Evolutionary conservation across 2,113 vertebrate genomes (phyloP), one percentile per base, ranked within the genome.

Genomic region (Uria lomvia): DNA sequence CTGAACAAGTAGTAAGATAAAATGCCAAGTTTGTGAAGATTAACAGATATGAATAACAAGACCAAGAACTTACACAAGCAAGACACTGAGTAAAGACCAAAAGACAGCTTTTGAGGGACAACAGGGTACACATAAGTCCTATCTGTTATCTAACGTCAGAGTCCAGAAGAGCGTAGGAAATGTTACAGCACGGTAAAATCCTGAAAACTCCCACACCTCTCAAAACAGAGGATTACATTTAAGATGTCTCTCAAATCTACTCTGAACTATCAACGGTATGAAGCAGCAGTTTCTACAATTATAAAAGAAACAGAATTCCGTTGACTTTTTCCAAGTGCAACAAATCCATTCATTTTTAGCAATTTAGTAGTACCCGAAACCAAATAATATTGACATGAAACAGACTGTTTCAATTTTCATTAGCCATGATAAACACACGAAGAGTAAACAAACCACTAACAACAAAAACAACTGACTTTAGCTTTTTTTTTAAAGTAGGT

Each of bases 381-480:
- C 26, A 82, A 77, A 38, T n/a, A 67, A 78, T 3, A 82, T 0
- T 42, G 38, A 49, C 15, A 40, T 6, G 8, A 87, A 90, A 68
- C 22, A 68, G 12, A 42, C 12, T 24, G 20, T 15, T 73, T 52
- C 12, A 16, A 18, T 29, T 84, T 70, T 74, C 34, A 42, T 42
- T 43, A 56, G 6, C 8, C 15, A 8, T 4, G 5, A 2, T 29
- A 92, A 40, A 11, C 36, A 56, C 5, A 84, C 49, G 72, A 85
- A 45, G 3, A n/a, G 4, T 30, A 50, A 79, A 34, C 2, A 72
- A 24, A 42, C 9, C 34, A 58, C 14, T 71, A 66, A n/a, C 14
- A 59, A 85, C 15, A 81, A 81, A 56, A 56, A 0, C 5, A 47
- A 50, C 0, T 8, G 1, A 24, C 4, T 36, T 42, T 15, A 55